Base-by-base conservation (phyloP, 2,888 invertebrate genomes). In the Tachystola acroxantha region DNA sequence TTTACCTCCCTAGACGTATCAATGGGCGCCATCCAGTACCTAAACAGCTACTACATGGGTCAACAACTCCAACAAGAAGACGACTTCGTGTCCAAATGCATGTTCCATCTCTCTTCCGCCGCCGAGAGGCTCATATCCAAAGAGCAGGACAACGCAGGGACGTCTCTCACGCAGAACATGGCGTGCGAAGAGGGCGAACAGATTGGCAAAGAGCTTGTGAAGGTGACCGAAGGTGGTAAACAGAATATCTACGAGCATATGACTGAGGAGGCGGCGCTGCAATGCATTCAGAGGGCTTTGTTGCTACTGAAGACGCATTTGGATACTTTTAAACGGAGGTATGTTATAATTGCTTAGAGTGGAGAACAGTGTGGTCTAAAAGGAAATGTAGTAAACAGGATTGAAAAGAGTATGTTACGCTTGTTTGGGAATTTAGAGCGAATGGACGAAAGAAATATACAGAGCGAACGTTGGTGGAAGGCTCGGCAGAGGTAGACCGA, bases 21-120 rank as follows among this genome's bases (percentile, higher is more conserved):
- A 47, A 92, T 97, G 91, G 94, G 96, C 2, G 97, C 97, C 1
- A 97, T 97, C 53, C 96, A 97, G 67, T 96, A 96, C 68, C 89
- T 98, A 37, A 98, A 97, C 72, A 93, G 94, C 62, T 97, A 96
- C 75, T 98, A 97, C 76, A 96, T 97, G 91, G 95, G 96, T 5
- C 94, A 96, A 43, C 95, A 96, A 63, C 72, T 97, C 28, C 94
- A 96, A 50, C 93, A 96, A 55, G 97, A 97, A 75, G 94, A 94
- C 41, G 97, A 97, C 64, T 98, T 98, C 71, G 94, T 98, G 1
- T 91, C 95, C 27, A 93, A 96, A 50, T 97, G 97, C 69, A 97
- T 97, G 97, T 93, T 94, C 34, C 95, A 96, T 71, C 87, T 97
- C 28, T 93, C 93, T 20, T 94, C 94, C 27, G 95, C 96, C 1